Base-by-base conservation (phyloP, 1,140 invertebrate genomes). In the Heliconius himera region DNA sequence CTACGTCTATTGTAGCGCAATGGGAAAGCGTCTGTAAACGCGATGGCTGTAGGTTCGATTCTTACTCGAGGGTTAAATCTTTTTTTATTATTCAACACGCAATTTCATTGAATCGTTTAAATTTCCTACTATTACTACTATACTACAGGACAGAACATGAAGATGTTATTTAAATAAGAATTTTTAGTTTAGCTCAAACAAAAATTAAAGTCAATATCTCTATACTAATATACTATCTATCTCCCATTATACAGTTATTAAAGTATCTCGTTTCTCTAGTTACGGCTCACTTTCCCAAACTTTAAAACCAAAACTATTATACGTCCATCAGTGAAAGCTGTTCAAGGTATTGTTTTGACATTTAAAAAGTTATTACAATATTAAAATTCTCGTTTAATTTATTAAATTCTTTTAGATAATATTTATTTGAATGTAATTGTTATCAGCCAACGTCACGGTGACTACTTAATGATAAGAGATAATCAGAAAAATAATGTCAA, bases 401-500 rank as follows among this genome's bases (percentile, higher is more conserved):
- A 73, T 16, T 46, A 16, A 0, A 5, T 16, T 46, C n/a, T 49
- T 70, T 49, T 16, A 80, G 38, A 76, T 76, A 76, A 74, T n/a
- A 70, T n/a, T 29, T 76, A 80, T 80, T 82, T 74, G 49, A 76
- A 76, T 77, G 73, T 85, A 79, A 82, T 54, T 74, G 54, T 81
- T 82, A 81, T 83, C 82, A 66, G 51, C 20, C 16, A 49, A 84
- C 84, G 85, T 88, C 87, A 84, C 72, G 73, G 38, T 72, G 74
- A 80, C 79, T 73, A 80, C 74, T 83, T 82, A 70, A 78, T 49
- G 82, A 88, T 81, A 84, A 84, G n/a, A 77, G 80, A 83, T 83
- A 83, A 85, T 80, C 73, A 79, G 75, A 77, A 78, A 86, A 85
- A 86, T 84, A 83, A 78, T 81, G 82, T 84, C 82, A 74, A 75